These are phyloP conservation scores for Gadus macrocephalus DNA, from an alignment of 2,113 vertebrate genomes.

Conservation along the genomic window DNA sequence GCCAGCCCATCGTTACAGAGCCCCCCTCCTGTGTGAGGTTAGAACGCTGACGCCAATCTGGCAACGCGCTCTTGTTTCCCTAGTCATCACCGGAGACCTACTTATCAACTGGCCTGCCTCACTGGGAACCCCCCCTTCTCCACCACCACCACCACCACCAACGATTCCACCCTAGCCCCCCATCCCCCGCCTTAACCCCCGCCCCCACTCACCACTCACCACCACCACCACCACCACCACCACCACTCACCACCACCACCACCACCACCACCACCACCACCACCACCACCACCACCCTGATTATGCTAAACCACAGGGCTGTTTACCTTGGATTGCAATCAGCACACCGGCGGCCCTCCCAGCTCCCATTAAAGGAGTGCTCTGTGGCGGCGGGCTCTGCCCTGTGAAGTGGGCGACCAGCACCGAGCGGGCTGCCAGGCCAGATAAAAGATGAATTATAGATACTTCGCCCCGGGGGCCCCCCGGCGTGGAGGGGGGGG, in stretches of 20 bases:
- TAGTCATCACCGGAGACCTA: background rate
- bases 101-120: background rate
- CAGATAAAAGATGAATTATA: conserved; percentile 74
- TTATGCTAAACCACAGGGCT: conserved; percentile 56
- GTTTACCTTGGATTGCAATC: conserved; percentile 66
- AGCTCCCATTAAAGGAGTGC: conserved; percentile 48
- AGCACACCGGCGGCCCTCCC: conserved; percentile 51
- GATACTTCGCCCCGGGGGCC: conserved; percentile 57
- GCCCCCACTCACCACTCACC: too few relatives aligned
- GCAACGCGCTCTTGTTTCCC: conserved; percentile 31
- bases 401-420: conserved; percentile 63
- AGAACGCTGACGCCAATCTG: conserved; percentile 36
- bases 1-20: conserved; percentile 45
- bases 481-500: conserved; percentile 47
- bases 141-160: too few relatives aligned
- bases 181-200: too few relatives aligned
- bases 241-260: too few relatives aligned
- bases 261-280: too few relatives aligned
- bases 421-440: conserved; percentile 57
- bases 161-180: too few relatives aligned
- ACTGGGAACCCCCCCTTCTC: conserved; percentile 10
- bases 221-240: too few relatives aligned
- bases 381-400: conserved; percentile 16
- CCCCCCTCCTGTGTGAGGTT: conserved; percentile 19
- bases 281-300: conserved; percentile 16